Evolutionary conservation across 2,888 invertebrate genomes (phyloP), one percentile per base, ranked within the genome.

Genomic region (Caenorhabditis imperialis): DNA sequence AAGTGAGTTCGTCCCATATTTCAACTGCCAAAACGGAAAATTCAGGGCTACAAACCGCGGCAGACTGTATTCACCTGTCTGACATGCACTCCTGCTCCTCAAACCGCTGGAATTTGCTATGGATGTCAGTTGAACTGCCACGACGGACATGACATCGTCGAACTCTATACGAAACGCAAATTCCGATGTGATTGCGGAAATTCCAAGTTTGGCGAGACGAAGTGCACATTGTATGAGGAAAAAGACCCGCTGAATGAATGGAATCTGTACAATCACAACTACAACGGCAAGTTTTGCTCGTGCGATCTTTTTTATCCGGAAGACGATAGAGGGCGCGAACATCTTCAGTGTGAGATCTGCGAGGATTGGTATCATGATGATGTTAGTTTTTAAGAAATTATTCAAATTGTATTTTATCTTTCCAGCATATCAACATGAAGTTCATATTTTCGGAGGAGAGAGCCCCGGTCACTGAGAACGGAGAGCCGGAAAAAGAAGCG

Each of bases 311-410:
- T 96, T 0, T 99, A 97, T 89, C 98, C 98, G 12, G 97, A 98
- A 89, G 93, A 93, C 0, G 95, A 96, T 10, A 87, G 40, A 5
- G 79, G 48, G 2, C 93, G 93, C 58, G 96, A 96, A 90, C 98
- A 98, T 97, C 92, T 96, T 51, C 98, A 99, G 88, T 99, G 99
- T 88, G 91, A 94, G 45, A 90, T 96, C 58, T 99, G 99, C 89
- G 99, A 99, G 89, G 98, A 99, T 89, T 99, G 99, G 99, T 94
- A 92, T 85, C 99, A 99, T 90, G 91, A 93, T 25, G 89, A 91
- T 89, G 92, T 92, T 88, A 80, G 88, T 83, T 37, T 37, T 12
- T 8, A 4, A 8, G 1, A 16, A 20, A n/a, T 18, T 2, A 27
- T 10, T 18, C 5, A 23, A 22, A 30, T 4, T 18, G 20, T 8